Evolutionary conservation across 2,797 vertebrate genomes (phyloP).

Genomic region (Podargus strigoides): DNA sequence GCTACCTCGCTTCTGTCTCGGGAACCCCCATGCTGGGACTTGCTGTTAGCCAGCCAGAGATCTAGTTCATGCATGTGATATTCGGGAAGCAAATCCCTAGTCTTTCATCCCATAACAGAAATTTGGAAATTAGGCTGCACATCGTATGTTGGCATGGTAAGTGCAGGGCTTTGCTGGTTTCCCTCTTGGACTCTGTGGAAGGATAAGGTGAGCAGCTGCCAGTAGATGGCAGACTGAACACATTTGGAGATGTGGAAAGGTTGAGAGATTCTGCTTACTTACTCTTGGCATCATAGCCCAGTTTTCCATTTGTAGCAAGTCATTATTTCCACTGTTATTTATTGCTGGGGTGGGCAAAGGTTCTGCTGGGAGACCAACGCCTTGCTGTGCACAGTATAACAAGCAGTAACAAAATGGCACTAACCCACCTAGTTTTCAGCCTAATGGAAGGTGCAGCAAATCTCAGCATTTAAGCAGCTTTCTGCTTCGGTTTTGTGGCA

Average conservation of each 20-base stretch:
- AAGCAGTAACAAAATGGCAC: background rate
- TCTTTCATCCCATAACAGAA: background rate
- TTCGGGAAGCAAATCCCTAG: background rate
- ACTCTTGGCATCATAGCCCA: background rate
- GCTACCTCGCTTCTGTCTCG: background rate
- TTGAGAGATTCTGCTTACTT: background rate
- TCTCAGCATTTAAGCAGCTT: background rate
- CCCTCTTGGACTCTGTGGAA: background rate
- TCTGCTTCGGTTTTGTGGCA: constrained; percentile 7
- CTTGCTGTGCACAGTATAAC: background rate
- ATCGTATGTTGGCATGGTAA: background rate
- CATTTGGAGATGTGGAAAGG: background rate
- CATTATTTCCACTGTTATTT: background rate
- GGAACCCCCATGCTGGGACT: background rate
- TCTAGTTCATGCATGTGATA: background rate
- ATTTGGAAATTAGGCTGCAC: background rate
- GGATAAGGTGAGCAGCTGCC: background rate
- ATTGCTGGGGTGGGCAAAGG: background rate
- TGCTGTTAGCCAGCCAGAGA: background rate
- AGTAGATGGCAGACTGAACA: constrained; percentile 51
- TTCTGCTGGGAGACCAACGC: background rate
- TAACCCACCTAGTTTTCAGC: background rate
- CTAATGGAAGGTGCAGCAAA: background rate
- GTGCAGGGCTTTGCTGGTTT: background rate
- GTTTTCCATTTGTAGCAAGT: constrained; percentile 34